These are phyloP conservation scores for Epistrophella euchroma DNA, from an alignment of 2,888 invertebrate genomes.

Conservation along the genomic window DNA sequence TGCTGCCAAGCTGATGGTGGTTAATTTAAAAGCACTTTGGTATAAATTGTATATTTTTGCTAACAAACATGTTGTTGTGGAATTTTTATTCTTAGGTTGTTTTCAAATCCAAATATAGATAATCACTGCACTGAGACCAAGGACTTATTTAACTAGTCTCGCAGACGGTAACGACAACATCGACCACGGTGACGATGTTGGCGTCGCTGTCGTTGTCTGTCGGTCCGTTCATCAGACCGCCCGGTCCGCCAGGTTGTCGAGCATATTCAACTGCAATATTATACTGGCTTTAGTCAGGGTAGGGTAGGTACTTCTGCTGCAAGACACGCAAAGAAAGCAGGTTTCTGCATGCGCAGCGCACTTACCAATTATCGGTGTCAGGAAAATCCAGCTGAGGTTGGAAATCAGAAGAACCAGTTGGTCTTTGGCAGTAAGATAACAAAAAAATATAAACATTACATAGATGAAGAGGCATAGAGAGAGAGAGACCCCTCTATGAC, in stretches of 20 bases:
- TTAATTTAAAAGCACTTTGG: slow-evolving; percentile 47
- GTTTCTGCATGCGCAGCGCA: slow-evolving; percentile 58
- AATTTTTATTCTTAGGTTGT: slow-evolving; percentile 71
- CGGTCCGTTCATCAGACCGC: not conserved
- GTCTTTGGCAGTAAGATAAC: slow-evolving; percentile 8
- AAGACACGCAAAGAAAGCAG: slow-evolving; percentile 64
- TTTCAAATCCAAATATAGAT: slow-evolving; percentile 71
- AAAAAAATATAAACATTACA: not conserved
- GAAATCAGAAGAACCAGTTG: slow-evolving; percentile 71
- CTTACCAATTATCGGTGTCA: slow-evolving; percentile 67
- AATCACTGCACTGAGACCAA: slow-evolving; percentile 63
- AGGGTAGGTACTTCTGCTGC: not conserved
- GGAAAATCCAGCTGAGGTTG: slow-evolving; percentile 69
- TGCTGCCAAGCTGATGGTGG: not conserved
- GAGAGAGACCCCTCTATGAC: not conserved
- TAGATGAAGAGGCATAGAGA: not conserved
- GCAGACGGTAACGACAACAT: slow-evolving; percentile 37
- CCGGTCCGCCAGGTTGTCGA: slow-evolving; percentile 12
- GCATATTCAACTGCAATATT: slow-evolving; percentile 36
- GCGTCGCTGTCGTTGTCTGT: not conserved
- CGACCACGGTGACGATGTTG: slow-evolving; percentile 5
- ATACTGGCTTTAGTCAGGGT: slow-evolving; percentile 7
- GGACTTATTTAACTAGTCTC: slow-evolving; percentile 66
- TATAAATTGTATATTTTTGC: slow-evolving; percentile 58
- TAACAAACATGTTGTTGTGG: slow-evolving; percentile 68